Evolutionary conservation across 2,797 vertebrate genomes (phyloP).

Genomic region (Notamacropus eugenii): DNA sequence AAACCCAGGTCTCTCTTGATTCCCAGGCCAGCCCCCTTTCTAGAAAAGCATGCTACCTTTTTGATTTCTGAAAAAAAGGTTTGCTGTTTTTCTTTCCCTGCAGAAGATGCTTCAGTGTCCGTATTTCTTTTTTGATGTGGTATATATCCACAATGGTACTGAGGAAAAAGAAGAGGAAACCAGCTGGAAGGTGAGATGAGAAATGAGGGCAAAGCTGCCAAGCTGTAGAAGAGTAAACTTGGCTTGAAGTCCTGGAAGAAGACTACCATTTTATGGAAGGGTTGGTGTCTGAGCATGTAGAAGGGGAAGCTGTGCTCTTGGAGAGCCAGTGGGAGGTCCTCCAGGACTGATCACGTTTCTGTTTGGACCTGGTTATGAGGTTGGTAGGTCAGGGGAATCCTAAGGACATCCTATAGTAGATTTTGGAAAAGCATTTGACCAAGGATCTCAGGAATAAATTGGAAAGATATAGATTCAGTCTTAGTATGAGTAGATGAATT

Average conservation of each 20-base stretch:
- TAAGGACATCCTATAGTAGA: background rate
- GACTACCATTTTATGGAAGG: background rate
- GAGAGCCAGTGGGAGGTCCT: no score
- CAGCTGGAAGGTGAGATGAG: constrained; percentile 91
- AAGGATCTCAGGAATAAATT: background rate
- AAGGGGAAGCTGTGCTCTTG: background rate
- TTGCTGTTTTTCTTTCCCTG: background rate
- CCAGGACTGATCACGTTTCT: no score
- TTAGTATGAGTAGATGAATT: background rate
- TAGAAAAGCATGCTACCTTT: background rate
- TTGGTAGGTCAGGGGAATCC: background rate
- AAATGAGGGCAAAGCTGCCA: background rate
- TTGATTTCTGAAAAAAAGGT: background rate
- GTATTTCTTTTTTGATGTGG: constrained; percentile 96
- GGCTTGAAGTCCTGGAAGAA: background rate
- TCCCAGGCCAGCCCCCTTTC: background rate
- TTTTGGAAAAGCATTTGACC: background rate
- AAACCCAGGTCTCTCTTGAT: background rate
- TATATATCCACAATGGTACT: constrained; percentile 93
- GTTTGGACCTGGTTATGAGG: background rate
- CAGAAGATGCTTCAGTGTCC: constrained; percentile 98
- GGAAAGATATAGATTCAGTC: background rate
- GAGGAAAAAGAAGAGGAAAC: constrained; percentile 93
- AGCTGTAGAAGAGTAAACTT: background rate
- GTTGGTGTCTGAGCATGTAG: no score